phyloP scores from a whole-genome alignment of 2,888 invertebrate genomes.

The Drosophila nigricruria region DNA sequence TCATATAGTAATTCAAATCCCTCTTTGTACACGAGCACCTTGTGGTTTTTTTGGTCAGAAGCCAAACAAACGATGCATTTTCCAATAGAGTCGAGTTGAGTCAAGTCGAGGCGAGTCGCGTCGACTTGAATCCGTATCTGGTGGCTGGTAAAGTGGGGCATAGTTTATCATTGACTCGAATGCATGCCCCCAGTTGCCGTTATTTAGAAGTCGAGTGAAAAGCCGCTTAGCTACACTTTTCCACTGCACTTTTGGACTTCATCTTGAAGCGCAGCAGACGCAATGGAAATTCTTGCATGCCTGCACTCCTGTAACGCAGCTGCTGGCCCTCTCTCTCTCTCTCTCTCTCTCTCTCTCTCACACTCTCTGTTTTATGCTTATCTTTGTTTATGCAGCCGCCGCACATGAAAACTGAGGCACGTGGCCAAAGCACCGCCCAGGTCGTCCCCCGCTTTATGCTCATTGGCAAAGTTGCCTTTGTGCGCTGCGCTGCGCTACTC shows the following conservation, averaged over 20 bases:
- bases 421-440: slow-evolving; percentile 30
- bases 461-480: slow-evolving; percentile 37
- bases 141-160: slow-evolving; percentile 66
- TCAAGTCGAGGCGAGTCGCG: slow-evolving; percentile 10
- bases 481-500: slow-evolving; percentile 19
- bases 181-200: slow-evolving; percentile 24
- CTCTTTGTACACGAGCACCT: slow-evolving; percentile 41
- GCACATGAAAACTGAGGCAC: slow-evolving; percentile 46
- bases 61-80: slow-evolving; percentile 69
- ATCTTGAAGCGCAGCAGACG: slow-evolving; percentile 15
- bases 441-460: slow-evolving; percentile 6
- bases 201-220: slow-evolving; percentile 43
- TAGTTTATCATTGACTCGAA: slow-evolving; percentile 28
- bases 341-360: background rate
- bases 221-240: slow-evolving; percentile 49
- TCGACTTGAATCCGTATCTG: slow-evolving; percentile 36
- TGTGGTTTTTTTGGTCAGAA: slow-evolving; percentile 80
- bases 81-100: slow-evolving; percentile 12
- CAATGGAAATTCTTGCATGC: slow-evolving; percentile 14
- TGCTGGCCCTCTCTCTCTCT: background rate
- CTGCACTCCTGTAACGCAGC: slow-evolving; percentile 28
- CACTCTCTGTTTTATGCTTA: slow-evolving; percentile 42
- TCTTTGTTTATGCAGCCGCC: slow-evolving; percentile 67
- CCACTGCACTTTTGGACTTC: slow-evolving; percentile 67
- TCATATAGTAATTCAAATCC: slow-evolving; percentile 75